Evolutionary conservation across 2,797 vertebrate genomes (phyloP).

Genomic region (Poecile montanus): DNA sequence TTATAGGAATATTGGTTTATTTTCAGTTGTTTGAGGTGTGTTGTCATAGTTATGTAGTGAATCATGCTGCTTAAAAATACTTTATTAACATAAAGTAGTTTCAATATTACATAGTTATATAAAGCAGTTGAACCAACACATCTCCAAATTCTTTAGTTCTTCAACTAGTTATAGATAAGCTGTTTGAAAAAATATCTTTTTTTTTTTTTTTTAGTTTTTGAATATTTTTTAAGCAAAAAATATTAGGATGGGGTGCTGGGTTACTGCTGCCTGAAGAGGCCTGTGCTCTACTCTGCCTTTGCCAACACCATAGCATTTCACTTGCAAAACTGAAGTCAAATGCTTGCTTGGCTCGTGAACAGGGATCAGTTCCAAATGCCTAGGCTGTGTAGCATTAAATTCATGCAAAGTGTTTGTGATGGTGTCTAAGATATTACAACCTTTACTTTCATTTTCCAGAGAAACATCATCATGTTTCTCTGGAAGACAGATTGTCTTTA

Average conservation of each 20-base stretch:
- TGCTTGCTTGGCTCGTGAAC: neutral
- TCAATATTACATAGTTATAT: neutral
- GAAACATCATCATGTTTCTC: neutral
- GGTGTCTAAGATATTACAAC: neutral
- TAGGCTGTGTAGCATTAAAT: neutral
- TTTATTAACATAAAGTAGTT: neutral
- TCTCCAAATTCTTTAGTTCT: neutral
- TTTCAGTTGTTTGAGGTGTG: neutral
- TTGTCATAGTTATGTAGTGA: slow-evolving; percentile 33
- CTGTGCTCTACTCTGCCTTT: neutral
- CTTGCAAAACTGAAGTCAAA: neutral
- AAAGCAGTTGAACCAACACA: neutral
- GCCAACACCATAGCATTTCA: neutral
- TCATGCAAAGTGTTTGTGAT: neutral
- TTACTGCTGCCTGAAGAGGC: neutral
- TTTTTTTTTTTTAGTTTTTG: neutral
- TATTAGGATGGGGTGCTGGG: neutral
- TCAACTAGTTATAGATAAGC: neutral
- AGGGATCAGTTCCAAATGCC: neutral
- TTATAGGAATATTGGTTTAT: neutral
- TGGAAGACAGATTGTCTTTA: neutral
- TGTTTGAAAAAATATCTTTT: neutral
- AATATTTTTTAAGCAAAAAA: fast-evolving
- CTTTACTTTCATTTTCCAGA: neutral
- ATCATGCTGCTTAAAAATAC: slow-evolving; percentile 16